Conservation (phyloP, 2,797 vertebrate genomes). For the Centropyge bicolor region DNA sequence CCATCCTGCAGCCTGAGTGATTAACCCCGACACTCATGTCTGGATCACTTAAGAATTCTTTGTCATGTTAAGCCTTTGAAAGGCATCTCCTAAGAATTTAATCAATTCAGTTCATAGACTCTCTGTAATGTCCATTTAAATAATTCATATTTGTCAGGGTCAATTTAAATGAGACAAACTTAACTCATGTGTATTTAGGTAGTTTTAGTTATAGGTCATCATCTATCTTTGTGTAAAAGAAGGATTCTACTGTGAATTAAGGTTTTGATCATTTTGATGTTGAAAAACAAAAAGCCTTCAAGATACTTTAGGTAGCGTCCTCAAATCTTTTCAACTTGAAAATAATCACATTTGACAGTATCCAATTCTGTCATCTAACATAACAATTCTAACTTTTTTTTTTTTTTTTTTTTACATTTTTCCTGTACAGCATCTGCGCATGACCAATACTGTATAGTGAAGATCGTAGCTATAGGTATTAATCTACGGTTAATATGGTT, state of each 20-base stretch:
- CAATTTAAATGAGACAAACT: conserved; percentile 15
- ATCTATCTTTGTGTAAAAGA: not conserved
- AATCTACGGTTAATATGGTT: too few relatives aligned
- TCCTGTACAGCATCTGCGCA: too few relatives aligned
- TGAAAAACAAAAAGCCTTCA: not conserved
- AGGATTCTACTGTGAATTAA: not conserved
- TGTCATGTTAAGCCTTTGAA: not conserved
- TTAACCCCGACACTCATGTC: conserved; percentile 36
- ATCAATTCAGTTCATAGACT: not conserved
- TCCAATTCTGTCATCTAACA: too few relatives aligned
- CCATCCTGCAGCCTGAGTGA: conserved; percentile 14
- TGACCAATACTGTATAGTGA: too few relatives aligned
- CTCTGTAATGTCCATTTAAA: not conserved
- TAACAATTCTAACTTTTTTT: too few relatives aligned
- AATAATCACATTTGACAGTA: not conserved
- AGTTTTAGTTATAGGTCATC: not conserved
- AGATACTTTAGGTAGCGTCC: not conserved
- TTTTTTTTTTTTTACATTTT: too few relatives aligned
- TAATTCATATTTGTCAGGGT: not conserved
- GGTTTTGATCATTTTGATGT: not conserved
- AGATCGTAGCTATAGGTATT: too few relatives aligned
- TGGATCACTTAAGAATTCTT: conserved; percentile 5
- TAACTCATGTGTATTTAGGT: conserved; percentile 6
- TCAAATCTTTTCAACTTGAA: not conserved
- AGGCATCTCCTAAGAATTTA: not conserved